Base-by-base conservation (phyloP, 2,888 invertebrate species). In the Melieria picta region DNA sequence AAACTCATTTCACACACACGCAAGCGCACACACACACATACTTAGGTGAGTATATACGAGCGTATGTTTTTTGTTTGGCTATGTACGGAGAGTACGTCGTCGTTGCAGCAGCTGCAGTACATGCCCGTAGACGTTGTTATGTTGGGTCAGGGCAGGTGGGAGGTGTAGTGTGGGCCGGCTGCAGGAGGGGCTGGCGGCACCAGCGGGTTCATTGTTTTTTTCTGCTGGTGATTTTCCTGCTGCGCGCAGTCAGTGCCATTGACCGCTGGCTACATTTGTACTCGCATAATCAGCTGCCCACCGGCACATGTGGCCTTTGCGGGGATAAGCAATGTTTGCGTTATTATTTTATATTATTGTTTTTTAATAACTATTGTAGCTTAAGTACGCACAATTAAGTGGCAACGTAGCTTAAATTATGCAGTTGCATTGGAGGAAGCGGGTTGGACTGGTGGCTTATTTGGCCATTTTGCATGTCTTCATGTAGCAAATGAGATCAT, bases 1-100 rank as follows among this genome's bases (percentile, higher is more conserved):
- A 63, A 52, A 69, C 56, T 56, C 55, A 13, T 69, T 69, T 63
- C 46, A 62, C 47, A 7, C 9, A 69, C 46, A 69, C 55, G 16
- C 13, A 30, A 30, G 55, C 42, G 67, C 52, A 67, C 11, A 67
- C 60, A 67, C 58, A 58, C 67, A 67, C 50, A 67, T 52, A 61
- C 69, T 69, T 58, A 70, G 65, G 70, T 70, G 58, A 69, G 64
- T 57, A n/a, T 30, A 43, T 66, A 58, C 3, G 10, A n/a, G 43
- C 58, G 13, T 16, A 56, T 63, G 48, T n/a, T 30, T 30, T 30
- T 30, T 30, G 30, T 30, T 30, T 30, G 30, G 30, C 30, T 30
- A 43, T 50, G 6, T 43, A 56, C 50, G 43, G 11, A 65, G 3
- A 30, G 16, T 48, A 66, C 57, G 48, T 66, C 48, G 48, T 61